Evolutionary conservation across 1,140 invertebrate genomes (phyloP).

Genomic region (Tenebrio molitor): DNA sequence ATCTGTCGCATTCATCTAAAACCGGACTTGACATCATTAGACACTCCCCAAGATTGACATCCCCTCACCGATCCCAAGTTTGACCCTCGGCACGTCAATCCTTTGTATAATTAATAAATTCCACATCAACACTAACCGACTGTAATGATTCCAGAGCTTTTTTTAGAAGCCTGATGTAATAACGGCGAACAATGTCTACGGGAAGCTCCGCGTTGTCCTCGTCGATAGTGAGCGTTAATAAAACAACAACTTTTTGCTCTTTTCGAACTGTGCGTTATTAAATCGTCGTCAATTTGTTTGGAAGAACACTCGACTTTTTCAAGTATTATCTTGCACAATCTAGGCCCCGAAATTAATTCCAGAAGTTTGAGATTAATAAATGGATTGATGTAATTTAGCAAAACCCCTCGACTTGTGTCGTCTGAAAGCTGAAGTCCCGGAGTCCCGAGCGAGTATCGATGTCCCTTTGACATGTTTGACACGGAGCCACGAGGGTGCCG

Average conservation of each 20-base stretch:
- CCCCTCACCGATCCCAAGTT: conserved; percentile 16
- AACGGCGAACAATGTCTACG: background rate
- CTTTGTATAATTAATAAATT: conserved; percentile 29
- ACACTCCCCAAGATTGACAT: conserved; percentile 18
- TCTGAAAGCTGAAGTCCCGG: background rate
- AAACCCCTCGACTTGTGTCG: background rate
- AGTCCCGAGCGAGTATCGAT: background rate
- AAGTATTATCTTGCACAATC: background rate
- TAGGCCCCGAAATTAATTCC: background rate
- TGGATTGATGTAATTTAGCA: background rate
- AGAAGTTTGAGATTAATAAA: background rate
- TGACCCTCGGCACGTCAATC: conserved; percentile 3
- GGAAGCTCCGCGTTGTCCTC: background rate
- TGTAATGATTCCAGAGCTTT: conserved; percentile 12
- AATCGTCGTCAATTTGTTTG: too few species aligned
- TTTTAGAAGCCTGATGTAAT: too few species aligned
- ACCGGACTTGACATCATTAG: conserved; percentile 20
- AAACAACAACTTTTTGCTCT: too few species aligned
- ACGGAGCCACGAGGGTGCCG: background rate
- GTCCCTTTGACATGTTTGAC: conserved; percentile 26
- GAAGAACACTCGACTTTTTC: too few species aligned
- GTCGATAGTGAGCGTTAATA: too few species aligned
- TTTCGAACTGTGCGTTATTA: too few species aligned
- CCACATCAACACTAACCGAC: background rate
- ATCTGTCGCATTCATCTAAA: conserved; percentile 7